These are phyloP conservation scores for Chionomys nivalis DNA, from an alignment of 2,113 vertebrate species.

Conservation along the genomic window DNA sequence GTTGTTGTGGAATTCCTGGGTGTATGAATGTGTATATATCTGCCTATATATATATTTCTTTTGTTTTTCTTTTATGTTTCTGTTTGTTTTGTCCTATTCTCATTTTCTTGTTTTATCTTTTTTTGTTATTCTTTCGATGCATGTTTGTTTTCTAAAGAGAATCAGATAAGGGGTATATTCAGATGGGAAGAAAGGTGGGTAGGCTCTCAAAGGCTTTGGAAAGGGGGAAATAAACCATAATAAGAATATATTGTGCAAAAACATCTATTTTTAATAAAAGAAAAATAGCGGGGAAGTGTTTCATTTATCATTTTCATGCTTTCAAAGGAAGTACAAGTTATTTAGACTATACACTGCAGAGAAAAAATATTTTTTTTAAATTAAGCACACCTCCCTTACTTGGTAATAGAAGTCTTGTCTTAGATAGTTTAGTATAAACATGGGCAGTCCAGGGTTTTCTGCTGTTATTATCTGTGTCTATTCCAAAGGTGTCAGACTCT, in stretches of 20 bases:
- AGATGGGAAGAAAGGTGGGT: neutral
- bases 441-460: neutral
- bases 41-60: neutral
- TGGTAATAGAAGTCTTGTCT: neutral
- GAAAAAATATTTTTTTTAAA: conserved; percentile 13
- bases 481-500: neutral
- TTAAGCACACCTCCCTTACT: neutral
- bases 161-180: neutral
- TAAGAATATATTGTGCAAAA: neutral
- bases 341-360: neutral
- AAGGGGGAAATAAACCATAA: neutral
- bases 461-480: neutral
- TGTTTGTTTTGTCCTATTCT: neutral
- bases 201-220: neutral
- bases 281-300: neutral
- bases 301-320: neutral
- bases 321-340: neutral
- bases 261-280: neutral
- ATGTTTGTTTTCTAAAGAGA: neutral
- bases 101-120: neutral
- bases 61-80: neutral
- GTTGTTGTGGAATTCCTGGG: neutral
- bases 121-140: neutral
- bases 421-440: neutral
- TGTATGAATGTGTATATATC: neutral